These are phyloP conservation scores for Crocallis elinguaria DNA, from an alignment of 2,888 invertebrate genomes.

Conservation along the genomic window DNA sequence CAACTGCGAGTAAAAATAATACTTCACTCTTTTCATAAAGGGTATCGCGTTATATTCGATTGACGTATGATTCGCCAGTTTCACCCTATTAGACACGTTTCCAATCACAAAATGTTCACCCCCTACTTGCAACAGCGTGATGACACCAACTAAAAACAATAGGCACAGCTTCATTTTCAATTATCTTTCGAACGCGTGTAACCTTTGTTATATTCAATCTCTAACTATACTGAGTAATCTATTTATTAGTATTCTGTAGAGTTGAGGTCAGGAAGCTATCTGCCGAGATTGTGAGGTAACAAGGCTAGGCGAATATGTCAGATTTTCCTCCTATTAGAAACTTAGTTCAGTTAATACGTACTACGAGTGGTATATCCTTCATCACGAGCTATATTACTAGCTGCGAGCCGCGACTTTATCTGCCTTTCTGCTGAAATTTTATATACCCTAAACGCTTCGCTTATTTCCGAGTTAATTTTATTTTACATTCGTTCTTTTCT, in stretches of 20 bases:
- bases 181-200: background rate
- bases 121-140: slow-evolving; percentile 16
- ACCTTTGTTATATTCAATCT: background rate
- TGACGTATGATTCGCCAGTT: slow-evolving; percentile 38
- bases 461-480: too few relatives aligned
- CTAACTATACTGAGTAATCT: background rate
- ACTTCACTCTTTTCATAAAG: slow-evolving; percentile 69
- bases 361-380: too few relatives aligned
- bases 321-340: slow-evolving; percentile 2
- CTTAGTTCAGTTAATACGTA: background rate
- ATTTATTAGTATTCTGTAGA: slow-evolving; percentile 1
- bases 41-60: slow-evolving; percentile 65
- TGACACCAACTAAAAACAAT: slow-evolving; percentile 13
- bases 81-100: slow-evolving; percentile 36
- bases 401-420: too few relatives aligned
- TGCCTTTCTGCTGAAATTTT: too few relatives aligned
- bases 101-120: slow-evolving; percentile 36
- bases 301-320: background rate
- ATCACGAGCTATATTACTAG: too few relatives aligned
- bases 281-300: background rate
- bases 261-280: slow-evolving; percentile 5
- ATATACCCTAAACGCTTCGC: too few relatives aligned
- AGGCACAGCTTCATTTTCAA: slow-evolving; percentile 25
- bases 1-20: slow-evolving; percentile 54
- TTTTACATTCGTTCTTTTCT: too few relatives aligned